A percentile compares a stretch with the other conserved stretches of the same genome.
Evolutionary conservation across 2,888 invertebrate species (phyloP).

Genomic region (Chaetogeoica ovagalla): DNA sequence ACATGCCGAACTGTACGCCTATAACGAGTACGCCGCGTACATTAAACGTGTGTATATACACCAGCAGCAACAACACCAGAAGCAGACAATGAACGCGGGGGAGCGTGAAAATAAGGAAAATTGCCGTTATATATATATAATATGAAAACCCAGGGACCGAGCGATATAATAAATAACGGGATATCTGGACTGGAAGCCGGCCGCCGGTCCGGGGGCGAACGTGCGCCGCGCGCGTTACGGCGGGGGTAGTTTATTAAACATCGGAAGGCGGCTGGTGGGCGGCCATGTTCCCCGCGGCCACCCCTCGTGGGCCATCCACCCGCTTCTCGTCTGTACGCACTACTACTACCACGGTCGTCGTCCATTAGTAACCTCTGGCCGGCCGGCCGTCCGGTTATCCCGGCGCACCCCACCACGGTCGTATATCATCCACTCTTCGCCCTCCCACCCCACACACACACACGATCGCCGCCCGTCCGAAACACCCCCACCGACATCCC

Average conservation of each 20-base stretch:
- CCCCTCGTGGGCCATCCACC: background rate
- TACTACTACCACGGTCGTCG: constrained; percentile 1
- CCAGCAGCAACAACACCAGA: background rate
- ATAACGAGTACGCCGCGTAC: no score
- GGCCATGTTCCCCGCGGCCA: constrained; percentile 36
- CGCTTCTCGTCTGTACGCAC: background rate
- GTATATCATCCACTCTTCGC: constrained; percentile 32
- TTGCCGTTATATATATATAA: constrained; percentile 37
- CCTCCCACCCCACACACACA: background rate
- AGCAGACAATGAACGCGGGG: constrained; percentile 51
- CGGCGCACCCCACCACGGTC: constrained; percentile 27
- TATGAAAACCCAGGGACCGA: constrained; percentile 43
- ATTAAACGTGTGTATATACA: no score
- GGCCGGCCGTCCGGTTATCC: constrained; percentile 52
- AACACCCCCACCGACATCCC: constrained; percentile 23
- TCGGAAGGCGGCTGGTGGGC: constrained; percentile 53
- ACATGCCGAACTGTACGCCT: no score
- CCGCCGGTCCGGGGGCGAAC: constrained; percentile 1
- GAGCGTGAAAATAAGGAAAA: constrained; percentile 53
- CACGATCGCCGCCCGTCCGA: background rate
- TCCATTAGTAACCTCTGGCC: constrained; percentile 52
- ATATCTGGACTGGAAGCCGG: constrained; percentile 53
- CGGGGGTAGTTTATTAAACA: constrained; percentile 53
- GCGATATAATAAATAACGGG: constrained; percentile 52
- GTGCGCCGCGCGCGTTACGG: constrained; percentile 28